Conservation (phyloP, 2,797 vertebrate species). For the Lateolabrax maculatus region DNA sequence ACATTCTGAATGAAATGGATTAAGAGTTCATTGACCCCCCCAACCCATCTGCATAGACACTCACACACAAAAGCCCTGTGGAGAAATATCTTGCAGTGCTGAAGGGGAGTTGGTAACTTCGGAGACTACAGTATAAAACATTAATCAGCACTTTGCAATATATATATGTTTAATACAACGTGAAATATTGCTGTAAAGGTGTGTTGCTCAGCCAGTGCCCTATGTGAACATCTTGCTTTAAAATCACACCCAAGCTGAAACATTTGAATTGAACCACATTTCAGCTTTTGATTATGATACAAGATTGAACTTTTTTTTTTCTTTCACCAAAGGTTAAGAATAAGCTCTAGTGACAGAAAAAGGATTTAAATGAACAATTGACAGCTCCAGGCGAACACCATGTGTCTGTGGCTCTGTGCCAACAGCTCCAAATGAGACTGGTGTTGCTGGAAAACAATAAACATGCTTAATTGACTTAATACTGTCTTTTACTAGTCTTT, state of each 20-base stretch:
- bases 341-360: background rate
- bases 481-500: background rate
- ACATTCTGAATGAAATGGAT: slow-evolving; percentile 39
- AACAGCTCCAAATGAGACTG: background rate
- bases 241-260: background rate
- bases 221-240: background rate
- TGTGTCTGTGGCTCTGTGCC: background rate
- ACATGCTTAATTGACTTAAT: slow-evolving; percentile 7
- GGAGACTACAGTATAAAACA: background rate
- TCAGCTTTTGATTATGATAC: background rate
- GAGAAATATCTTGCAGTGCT: background rate
- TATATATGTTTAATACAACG: background rate
- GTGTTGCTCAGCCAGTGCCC: background rate
- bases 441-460: background rate
- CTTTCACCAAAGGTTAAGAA: background rate
- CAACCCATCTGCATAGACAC: background rate
- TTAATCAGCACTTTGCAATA: background rate
- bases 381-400: background rate
- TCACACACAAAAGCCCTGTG: background rate
- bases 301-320: background rate
- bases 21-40: slow-evolving; percentile 44
- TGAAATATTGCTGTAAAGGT: background rate
- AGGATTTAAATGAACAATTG: background rate
- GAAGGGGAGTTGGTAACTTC: too few relatives aligned
- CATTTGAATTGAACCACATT: background rate